Base-by-base conservation (phyloP, 2,888 invertebrate genomes). In the Agriopis marginaria region DNA sequence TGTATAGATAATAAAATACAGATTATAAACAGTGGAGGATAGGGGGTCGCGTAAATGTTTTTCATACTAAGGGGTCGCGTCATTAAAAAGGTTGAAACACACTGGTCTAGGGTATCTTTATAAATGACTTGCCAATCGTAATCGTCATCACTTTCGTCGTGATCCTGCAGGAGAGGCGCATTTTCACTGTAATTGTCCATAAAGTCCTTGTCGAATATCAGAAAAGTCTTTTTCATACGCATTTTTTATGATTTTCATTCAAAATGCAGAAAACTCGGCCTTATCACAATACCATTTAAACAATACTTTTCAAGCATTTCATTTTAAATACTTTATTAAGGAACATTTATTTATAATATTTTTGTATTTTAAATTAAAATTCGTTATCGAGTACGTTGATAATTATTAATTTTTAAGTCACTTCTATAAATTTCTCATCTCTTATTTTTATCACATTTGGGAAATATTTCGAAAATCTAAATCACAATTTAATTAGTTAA, bases 181-280 rank as follows among this genome's bases (percentile, higher is more conserved):
- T 79, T 80, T 64, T 92, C 93, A 44, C 80, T 77, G 1, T 70
- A 78, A 53, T 68, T 71, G 9, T 72, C 73, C 6, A 71, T 71
- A 39, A 85, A 84, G 71, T 89, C 88, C n/a, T 80, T 79, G 2
- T 92, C 88, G 63, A 84, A 87, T 12, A 87, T 74, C 53, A 91
- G 47, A 69, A 88, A 88, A 0, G 92, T 92, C 71, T 93, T 93
- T 78, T 80, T 88, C 73, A 93, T 86, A 70, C 87, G 89, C 93
- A 93, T 92, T 75, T 79, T 86, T 7, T 10, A 11, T n/a, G 5
- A 23, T 49, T 61, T 56, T 17, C 45, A 9, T 45, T 44, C 23
- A 58, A 47, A 32, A 32, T 32, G 2, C 45, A n/a, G 6, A 45
- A 58, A 32, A 32, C 6, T 32, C n/a, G 5, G 10, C 45, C 58